Percentiles rank a stretch among this genome's conserved stretches.
Conservation (phyloP, 92 coral and sea anemone species). For the Paramuricea clavata region DNA sequence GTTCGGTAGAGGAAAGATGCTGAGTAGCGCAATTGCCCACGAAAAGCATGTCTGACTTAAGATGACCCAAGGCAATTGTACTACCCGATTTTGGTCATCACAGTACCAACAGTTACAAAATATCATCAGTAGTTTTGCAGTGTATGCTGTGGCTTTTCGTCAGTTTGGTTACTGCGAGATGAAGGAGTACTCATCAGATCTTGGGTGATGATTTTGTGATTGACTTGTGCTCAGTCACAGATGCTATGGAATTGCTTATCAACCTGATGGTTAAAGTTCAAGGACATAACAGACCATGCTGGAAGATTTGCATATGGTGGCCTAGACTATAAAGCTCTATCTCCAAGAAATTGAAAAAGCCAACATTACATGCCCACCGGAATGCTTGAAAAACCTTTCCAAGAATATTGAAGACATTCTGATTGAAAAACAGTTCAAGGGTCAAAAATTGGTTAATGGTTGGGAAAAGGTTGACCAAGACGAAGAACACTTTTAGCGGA, state of each 20-base stretch:
- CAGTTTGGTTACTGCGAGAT: too few relatives aligned
- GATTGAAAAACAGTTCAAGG: neutral
- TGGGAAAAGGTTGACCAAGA: neutral
- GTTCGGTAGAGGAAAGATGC: too few relatives aligned
- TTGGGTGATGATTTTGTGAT: conserved; percentile 7
- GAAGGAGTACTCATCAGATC: conserved; percentile 1
- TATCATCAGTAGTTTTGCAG: neutral
- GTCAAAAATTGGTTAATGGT: neutral
- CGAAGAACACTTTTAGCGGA: neutral
- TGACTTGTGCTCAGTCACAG: conserved; percentile 21
- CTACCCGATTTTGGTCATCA: too few relatives aligned
- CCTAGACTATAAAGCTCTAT: conserved; percentile 6
- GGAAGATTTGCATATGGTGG: conserved; percentile 15
- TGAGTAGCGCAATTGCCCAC: too few relatives aligned
- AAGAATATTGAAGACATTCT: neutral
- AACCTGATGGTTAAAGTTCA: conserved; percentile 17
- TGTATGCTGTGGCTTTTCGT: too few relatives aligned
- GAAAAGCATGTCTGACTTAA: too few relatives aligned
- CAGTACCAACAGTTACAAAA: too few relatives aligned
- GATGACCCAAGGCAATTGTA: too few relatives aligned
- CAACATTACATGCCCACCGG: neutral
- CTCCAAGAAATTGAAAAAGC: conserved; percentile 1
- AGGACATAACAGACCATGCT: neutral
- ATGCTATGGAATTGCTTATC: conserved; percentile 1
- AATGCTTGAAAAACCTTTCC: neutral